A percentile compares a stretch with the other conserved stretches of the same genome.
phyloP scores from a whole-genome alignment of 2,797 vertebrate genomes.

The Pangasius larnaudii region DNA sequence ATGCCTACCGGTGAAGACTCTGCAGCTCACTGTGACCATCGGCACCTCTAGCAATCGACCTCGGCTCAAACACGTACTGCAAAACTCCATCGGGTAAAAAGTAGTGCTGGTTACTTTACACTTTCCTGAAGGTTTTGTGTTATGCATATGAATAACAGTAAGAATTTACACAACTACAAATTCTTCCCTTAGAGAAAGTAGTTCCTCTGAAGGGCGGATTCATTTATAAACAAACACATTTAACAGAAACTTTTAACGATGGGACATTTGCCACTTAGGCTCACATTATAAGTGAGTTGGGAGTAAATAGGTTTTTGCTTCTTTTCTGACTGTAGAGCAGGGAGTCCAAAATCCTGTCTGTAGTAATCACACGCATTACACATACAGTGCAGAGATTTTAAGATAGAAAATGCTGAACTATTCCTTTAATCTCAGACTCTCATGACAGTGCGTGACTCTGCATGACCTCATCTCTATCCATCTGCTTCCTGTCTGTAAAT shows the following conservation, averaged over 20 bases:
- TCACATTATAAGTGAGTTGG: neutral
- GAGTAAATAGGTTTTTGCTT: neutral
- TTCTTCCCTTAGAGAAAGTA: neutral
- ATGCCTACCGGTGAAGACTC: neutral
- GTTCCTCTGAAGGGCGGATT: neutral
- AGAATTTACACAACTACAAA: neutral
- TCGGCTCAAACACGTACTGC: neutral
- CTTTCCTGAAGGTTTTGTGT: neutral
- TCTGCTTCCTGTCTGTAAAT: slow-evolving; percentile 42
- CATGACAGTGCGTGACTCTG: slow-evolving; percentile 20
- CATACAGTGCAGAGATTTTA: neutral
- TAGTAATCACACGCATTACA: neutral
- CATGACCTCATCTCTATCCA: slow-evolving; percentile 23
- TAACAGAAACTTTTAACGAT: neutral
- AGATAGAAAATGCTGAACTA: neutral
- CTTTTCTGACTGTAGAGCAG: neutral
- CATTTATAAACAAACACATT: neutral
- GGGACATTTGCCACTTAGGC: neutral
- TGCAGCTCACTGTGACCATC: neutral
- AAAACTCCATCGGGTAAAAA: neutral
- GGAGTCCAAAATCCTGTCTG: neutral
- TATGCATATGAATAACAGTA: neutral
- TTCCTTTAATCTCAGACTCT: slow-evolving; percentile 25
- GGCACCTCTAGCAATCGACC: too few relatives aligned
- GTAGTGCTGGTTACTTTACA: neutral